These are phyloP conservation scores for Dicroscelio sp. DNA, from an alignment of 2,888 invertebrate species.

Conservation along the genomic window DNA sequence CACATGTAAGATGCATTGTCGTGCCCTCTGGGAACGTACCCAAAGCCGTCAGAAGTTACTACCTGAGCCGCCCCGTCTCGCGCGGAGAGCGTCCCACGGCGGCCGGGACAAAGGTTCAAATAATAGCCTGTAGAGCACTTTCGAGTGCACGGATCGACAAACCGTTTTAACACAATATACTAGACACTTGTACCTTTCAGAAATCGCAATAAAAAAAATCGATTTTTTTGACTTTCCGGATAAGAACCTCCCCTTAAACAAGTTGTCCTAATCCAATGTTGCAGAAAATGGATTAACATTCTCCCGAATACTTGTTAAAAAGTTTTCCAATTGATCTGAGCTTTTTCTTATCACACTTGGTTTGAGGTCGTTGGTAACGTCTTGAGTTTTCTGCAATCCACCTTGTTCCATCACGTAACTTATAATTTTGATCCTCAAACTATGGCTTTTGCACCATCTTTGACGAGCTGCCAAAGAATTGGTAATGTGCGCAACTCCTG, in stretches of 20 bases:
- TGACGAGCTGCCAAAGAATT: constrained; percentile 66
- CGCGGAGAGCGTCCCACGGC: background rate
- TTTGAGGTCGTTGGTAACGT: constrained; percentile 85
- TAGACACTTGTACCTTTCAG: background rate
- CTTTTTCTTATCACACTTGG: constrained; percentile 79
- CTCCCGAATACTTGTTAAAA: background rate
- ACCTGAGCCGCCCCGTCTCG: constrained; percentile 3
- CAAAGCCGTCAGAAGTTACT: constrained; percentile 1
- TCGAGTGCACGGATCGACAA: background rate
- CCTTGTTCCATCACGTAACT: constrained; percentile 80
- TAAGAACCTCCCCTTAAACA: background rate
- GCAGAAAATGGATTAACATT: constrained; percentile 50
- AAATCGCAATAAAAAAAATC: background rate
- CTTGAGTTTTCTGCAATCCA: constrained; percentile 82
- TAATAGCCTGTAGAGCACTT: background rate
- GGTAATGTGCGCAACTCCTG: constrained; percentile 46
- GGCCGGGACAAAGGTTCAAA: constrained; percentile 1
- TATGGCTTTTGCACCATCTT: constrained; percentile 73
- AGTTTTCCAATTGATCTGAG: constrained; percentile 1
- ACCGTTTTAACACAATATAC: background rate
- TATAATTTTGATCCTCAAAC: constrained; percentile 81
- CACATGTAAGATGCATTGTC: too few species aligned
- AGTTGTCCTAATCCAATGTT: too few species aligned
- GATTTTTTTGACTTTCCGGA: background rate
- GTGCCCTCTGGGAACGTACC: background rate